Evolutionary conservation across 1,140 invertebrate species (phyloP).

Genomic region (Gonatopus flavifemur): DNA sequence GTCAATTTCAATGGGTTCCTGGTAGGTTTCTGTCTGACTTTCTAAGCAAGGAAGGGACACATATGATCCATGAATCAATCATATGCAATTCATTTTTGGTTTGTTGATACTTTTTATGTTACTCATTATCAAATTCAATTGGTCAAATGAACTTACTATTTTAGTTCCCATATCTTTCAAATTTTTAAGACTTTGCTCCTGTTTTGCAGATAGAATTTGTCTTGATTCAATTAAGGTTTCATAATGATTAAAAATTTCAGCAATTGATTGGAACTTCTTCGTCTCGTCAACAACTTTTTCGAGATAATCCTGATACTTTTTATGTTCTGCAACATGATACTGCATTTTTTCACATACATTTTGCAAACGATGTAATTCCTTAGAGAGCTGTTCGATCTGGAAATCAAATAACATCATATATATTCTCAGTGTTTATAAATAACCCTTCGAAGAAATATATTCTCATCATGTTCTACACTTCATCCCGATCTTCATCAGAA

Average conservation of each 20-base stretch:
- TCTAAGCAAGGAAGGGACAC: too few relatives aligned
- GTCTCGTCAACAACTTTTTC: slow-evolving; percentile 59
- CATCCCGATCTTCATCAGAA: not conserved
- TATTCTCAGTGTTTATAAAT: too few relatives aligned
- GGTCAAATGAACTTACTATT: slow-evolving; percentile 34
- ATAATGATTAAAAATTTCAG: slow-evolving; percentile 63
- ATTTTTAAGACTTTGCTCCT: slow-evolving; percentile 37
- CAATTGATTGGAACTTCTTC: slow-evolving; percentile 59
- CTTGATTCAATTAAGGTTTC: slow-evolving; percentile 56
- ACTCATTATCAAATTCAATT: too few relatives aligned
- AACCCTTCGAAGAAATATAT: not conserved
- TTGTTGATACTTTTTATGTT: too few relatives aligned
- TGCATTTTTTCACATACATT: slow-evolving; percentile 58
- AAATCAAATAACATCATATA: too few relatives aligned
- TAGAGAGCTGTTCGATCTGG: slow-evolving; percentile 36
- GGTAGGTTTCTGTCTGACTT: too few relatives aligned
- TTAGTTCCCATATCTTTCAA: slow-evolving; percentile 38
- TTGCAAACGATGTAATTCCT: slow-evolving; percentile 54
- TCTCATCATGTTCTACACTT: not conserved
- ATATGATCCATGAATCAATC: too few relatives aligned
- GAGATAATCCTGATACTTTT: slow-evolving; percentile 61
- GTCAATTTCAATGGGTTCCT: too few relatives aligned
- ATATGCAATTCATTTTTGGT: too few relatives aligned
- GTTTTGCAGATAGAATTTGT: slow-evolving; percentile 34
- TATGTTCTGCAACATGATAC: slow-evolving; percentile 57